Base-by-base conservation (phyloP, 2,113 vertebrate species). In the Tragelaphus scriptus region DNA sequence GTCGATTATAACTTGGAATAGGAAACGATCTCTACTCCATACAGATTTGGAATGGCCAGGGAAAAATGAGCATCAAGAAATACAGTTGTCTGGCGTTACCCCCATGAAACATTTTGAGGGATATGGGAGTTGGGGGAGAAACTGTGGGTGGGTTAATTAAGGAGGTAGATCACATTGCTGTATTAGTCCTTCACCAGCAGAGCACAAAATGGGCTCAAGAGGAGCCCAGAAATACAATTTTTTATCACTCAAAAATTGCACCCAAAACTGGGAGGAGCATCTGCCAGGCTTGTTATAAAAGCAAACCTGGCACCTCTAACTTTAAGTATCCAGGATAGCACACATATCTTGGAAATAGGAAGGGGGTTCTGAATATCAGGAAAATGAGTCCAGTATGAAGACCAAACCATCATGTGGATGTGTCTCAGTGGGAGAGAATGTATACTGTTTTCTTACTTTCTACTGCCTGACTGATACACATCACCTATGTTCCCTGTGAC, bases 1-100 rank as follows among this genome's bases (percentile, higher is more conserved):
- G 96, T 65, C 98, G 98, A 92, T 98, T 98, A 91, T 97, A 98
- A 95, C 92, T 92, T 7, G 1, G 0, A 36, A 26, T 88, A 97
- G 97, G 97, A 98, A 98, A 98, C 49, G 59, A 61, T 75, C 65
- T 95, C 93, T 95, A 61, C 82, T 65, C 89, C 94, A 92, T 79
- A 95, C 93, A 98, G 96, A 98, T 95, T 95, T 90, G 75, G 91
- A 98, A 93, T 93, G 82, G 63, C 75, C 92, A 91, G 89, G 51
- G 1, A 15, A 88, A 86, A 94, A 71, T 23, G 49, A 96, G 36
- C 75, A 88, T 44, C 10, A 8, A 65, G 89, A 92, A 90, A 36
- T 58, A 53, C n/a, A 81, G 28, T 23, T 81, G 23, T 1, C 32
- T 15, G 44, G 23, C 4, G 1, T 40, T 58, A 49, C 6, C 12